A percentile compares a stretch with the other conserved stretches of the same genome.
Conservation (phyloP, 37 sponge, comb jelly and placozoan genomes). For the Chondrilla cf. caribensis region DNA sequence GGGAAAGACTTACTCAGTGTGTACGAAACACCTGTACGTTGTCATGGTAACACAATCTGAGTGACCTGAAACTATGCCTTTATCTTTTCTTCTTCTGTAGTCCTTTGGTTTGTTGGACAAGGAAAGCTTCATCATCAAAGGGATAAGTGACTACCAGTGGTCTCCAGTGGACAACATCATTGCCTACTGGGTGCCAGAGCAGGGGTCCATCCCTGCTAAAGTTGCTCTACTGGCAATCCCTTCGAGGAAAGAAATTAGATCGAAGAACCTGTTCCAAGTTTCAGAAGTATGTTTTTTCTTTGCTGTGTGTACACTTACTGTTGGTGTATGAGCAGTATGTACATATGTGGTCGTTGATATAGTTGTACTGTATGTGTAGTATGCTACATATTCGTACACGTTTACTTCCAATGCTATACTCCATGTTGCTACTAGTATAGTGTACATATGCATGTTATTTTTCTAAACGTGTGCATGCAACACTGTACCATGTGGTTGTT, state of each 20-base stretch:
- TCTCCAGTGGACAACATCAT: constrained; percentile 84
- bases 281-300: constrained; percentile 52
- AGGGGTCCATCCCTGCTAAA: constrained; percentile 84
- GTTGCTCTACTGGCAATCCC: constrained; percentile 88
- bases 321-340: too few species aligned
- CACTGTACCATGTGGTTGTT: too few species aligned
- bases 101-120: constrained; percentile 43
- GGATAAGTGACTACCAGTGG: constrained; percentile 88
- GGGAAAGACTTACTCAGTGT: constrained; percentile 75
- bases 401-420: too few species aligned
- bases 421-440: too few species aligned
- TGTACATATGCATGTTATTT: too few species aligned
- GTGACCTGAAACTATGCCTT: background rate
- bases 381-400: too few species aligned
- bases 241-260: constrained; percentile 68
- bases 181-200: constrained; percentile 96
- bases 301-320: too few species aligned
- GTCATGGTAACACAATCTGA: background rate
- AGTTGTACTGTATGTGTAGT: too few species aligned
- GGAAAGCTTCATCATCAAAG: constrained; percentile 62
- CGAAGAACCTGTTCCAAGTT: constrained; percentile 91
- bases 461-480: too few species aligned
- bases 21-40: constrained; percentile 79
- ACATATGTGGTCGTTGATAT: too few species aligned
- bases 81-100: background rate